Evolutionary conservation across 2,888 invertebrate species (phyloP), one percentile per base, ranked within the genome.

Genomic region (Papilio gigon): DNA sequence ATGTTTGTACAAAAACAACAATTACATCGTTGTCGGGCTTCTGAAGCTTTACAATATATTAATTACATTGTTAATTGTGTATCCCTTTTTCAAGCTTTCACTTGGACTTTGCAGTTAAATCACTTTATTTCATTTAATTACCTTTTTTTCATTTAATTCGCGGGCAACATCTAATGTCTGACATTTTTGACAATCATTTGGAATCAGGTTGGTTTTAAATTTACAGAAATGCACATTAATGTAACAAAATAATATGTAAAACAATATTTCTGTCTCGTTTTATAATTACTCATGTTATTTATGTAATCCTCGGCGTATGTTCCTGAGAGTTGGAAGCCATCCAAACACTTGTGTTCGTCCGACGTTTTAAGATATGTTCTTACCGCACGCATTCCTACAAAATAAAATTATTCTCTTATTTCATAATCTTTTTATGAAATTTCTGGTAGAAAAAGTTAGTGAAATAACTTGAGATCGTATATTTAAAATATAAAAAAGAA

Each of bases 11-110:
- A 42, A 47, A 40, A 47, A 60, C 50, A 50, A 25, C 40, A 25
- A 50, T 27, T 40, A 30, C 11, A 4, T 2, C 6, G 17, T 27
- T 20, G 20, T 53, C 40, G 5, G 61, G 61, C 20, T 50, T 67
- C 50, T 25, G 61, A 67, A 61, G 60, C 35, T 27, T 50, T 27
- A 60, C 37, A 67, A 50, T 17, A 20, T 27, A 59, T 59, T 59
- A 44, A 44, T 58, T 65, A 17, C 40, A 17, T 11, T 12, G 25
- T 47, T 40, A 47, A 59, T 58, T 65, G 42, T 30, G 14, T 58
- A 14, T 63, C 33, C 2, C 8, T 44, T 44, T 22, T 44, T 11
- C 20, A 44, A 25, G 17, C 20, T 44, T 22, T 12, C 20, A 65
- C 4, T 27, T n/a, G 17, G 6, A 27, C 5, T 50, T 50, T 14